Base-by-base conservation (phyloP, 2,113 vertebrate genomes). In the Zosterops japonicus region DNA sequence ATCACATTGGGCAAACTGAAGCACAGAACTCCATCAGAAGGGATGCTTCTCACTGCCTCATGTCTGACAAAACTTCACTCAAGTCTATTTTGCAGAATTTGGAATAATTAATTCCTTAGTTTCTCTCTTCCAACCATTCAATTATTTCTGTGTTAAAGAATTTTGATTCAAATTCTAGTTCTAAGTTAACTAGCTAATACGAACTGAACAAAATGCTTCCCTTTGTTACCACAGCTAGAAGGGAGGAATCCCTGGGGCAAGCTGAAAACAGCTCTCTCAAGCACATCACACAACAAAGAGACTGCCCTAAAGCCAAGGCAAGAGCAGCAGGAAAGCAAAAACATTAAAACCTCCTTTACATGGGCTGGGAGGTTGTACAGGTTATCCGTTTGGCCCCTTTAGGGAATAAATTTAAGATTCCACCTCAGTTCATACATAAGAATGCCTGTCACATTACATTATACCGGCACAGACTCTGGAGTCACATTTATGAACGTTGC, bases 251-350 rank as follows among this genome's bases (percentile, higher is more conserved):
- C 81, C 44, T 39, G 33, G n/a, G 33, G 55, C 81, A 64, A 76
- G 57, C 49, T 80, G 78, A 63, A 79, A 85, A 65, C 81, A 83
- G 77, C 61, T 61, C 60, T 87, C 57, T 85, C 36, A n/a, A 59
- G n/a, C 42, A 80, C 52, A 80, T 61, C 71, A 47, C 75, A 46
- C 57, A 91, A 91, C 84, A 91, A 87, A 94, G 63, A 55, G 27
- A 69, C 33, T 70, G 71, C 84, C 85, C 85, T 88, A 83, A 95
- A 91, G 86, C 64, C 57, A 93, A 78, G 64, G 52, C 42, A 83
- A 65, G 55, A 80, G 56, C 83, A 86, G 79, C 52, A 69, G 67
- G 76, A 83, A 83, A 69, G 41, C 47, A 89, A 36, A 47, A 79
- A 83, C 29, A 27, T 11, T 29, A 84, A 52, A 67, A 52, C 15